These are phyloP conservation scores for Myiotriccus ornatus DNA, from an alignment of 2,797 vertebrate species.

Conservation along the genomic window DNA sequence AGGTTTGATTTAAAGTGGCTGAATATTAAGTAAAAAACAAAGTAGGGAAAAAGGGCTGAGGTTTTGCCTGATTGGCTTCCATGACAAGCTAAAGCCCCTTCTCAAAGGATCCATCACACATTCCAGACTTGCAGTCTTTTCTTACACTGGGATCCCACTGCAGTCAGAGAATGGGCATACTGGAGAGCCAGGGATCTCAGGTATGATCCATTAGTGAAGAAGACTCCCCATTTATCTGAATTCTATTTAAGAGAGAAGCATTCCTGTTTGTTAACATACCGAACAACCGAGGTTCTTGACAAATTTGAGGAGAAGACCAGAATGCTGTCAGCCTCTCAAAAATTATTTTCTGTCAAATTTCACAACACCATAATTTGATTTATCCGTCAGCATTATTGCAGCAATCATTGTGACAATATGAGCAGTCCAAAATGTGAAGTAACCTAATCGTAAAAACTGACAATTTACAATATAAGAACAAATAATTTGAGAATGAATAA, in stretches of 20 bases:
- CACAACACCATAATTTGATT: neutral
- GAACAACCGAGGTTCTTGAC: neutral
- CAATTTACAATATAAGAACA: neutral
- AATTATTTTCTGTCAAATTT: neutral
- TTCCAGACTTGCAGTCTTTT: neutral
- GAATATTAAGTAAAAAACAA: neutral
- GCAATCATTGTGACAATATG: neutral
- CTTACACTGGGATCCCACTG: neutral
- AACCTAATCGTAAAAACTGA: neutral
- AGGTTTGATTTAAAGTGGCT: neutral
- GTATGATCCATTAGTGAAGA: neutral
- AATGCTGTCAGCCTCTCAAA: neutral
- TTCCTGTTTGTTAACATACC: neutral
- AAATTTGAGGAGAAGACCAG: neutral
- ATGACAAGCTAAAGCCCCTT: neutral
- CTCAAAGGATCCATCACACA: neutral
- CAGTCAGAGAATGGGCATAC: neutral
- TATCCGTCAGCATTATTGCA: neutral
- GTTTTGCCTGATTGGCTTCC: neutral
- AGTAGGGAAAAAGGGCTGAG: neutral
- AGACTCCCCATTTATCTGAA: rapidly evolving
- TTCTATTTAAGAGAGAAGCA: neutral
- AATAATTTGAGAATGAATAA: neutral
- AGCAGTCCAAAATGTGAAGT: neutral
- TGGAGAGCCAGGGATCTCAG: neutral